A percentile compares a stretch with the other conserved stretches of the same genome.
phyloP scores from a whole-genome alignment of 2,797 vertebrate species.

The Semotilus atromaculatus region DNA sequence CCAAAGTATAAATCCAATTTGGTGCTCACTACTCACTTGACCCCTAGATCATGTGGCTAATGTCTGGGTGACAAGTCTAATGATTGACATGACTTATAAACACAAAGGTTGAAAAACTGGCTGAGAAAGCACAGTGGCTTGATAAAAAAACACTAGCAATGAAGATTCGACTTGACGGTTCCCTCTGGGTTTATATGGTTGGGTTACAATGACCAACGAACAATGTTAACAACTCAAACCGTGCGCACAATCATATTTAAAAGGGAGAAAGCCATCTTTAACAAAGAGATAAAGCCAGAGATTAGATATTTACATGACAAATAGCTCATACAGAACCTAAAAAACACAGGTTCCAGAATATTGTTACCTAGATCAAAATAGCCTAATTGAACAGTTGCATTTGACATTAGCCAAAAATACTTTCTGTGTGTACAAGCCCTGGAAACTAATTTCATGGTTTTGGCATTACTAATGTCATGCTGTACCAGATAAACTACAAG shows the following conservation, averaged over 20 bases:
- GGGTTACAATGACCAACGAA: neutral
- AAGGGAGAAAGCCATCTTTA: neutral
- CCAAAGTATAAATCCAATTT: neutral
- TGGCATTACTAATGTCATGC: neutral
- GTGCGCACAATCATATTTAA: neutral
- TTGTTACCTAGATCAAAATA: neutral
- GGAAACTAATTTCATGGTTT: neutral
- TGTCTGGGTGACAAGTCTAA: constrained; percentile 20
- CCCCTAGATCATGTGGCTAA: constrained; percentile 3
- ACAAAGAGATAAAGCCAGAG: neutral
- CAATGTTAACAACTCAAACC: neutral
- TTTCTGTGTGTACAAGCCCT: neutral
- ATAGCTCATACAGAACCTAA: neutral
- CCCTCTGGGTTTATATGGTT: neutral
- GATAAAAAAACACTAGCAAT: constrained; percentile 46
- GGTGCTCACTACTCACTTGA: neutral
- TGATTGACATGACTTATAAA: constrained; percentile 47
- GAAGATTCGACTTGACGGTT: neutral
- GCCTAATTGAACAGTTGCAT: neutral
- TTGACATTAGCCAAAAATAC: neutral
- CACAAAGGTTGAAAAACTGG: constrained; percentile 30
- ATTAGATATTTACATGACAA: neutral
- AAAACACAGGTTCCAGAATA: neutral
- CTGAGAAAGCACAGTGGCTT: constrained; percentile 27
- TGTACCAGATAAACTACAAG: neutral